Evolutionary conservation across 2,113 vertebrate genomes (phyloP).

Genomic region (Axis porcinus): DNA sequence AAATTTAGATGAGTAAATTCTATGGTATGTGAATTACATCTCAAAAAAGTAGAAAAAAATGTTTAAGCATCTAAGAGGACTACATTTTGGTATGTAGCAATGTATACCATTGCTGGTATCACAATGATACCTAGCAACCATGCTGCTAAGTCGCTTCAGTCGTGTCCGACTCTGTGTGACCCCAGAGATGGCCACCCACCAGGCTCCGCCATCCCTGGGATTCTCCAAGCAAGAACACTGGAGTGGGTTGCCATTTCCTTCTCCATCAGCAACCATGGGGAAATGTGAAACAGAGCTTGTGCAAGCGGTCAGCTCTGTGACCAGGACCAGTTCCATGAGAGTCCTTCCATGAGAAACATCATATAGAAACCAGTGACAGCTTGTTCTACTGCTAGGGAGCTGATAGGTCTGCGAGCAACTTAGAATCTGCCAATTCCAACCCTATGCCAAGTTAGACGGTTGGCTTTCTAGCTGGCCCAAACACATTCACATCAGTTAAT

Average conservation of each 20-base stretch:
- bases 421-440: not conserved
- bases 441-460: not conserved
- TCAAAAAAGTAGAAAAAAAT: not conserved
- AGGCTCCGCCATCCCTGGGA: no score
- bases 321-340: not conserved
- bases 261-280: not conserved
- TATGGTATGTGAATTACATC: not conserved
- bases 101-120: not conserved
- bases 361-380: not conserved
- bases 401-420: not conserved
- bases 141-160: no score
- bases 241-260: no score
- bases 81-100: not conserved
- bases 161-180: no score
- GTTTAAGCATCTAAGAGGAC: not conserved
- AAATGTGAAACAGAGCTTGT: not conserved
- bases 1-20: not conserved
- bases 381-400: not conserved
- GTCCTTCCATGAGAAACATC: not conserved
- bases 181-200: no score
- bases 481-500: not conserved
- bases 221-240: no score
- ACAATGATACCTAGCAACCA: not conserved
- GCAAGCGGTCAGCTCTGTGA: not conserved
- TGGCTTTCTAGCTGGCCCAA: not conserved